Percentiles rank a stretch among this genome's conserved stretches.
These are phyloP conservation scores for Mastigias papua DNA, from an alignment of 30 jellyfish, hydroid and myxozoan species.

Conservation along the genomic window DNA sequence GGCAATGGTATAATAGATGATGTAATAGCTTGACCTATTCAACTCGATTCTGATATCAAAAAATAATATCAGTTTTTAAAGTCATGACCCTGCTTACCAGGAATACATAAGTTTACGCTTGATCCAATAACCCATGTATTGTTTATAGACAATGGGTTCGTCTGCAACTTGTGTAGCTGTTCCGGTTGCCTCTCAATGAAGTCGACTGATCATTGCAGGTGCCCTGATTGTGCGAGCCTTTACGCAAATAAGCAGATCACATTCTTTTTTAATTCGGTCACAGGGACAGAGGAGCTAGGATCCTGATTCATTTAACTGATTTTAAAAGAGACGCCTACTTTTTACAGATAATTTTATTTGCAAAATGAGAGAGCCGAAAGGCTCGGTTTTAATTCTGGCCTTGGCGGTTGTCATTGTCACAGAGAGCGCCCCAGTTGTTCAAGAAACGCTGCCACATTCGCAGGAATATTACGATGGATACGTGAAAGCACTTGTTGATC, in stretches of 20 bases:
- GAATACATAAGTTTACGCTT: neutral
- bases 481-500: slow-evolving; percentile 94
- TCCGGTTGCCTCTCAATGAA: slow-evolving; percentile 11
- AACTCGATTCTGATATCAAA: neutral
- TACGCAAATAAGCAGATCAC: slow-evolving; percentile 58
- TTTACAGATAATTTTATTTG: slow-evolving; percentile 9
- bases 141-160: slow-evolving; percentile 20
- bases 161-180: slow-evolving; percentile 5
- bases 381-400: slow-evolving; percentile 16
- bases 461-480: slow-evolving; percentile 96
- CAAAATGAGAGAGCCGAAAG: slow-evolving; percentile 76
- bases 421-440: slow-evolving; percentile 57
- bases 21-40: neutral
- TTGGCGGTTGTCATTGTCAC: slow-evolving; percentile 13
- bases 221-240: slow-evolving; percentile 54
- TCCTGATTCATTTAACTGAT: slow-evolving; percentile 1
- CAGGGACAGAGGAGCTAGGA: slow-evolving; percentile 1
- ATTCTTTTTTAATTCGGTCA: slow-evolving; percentile 63
- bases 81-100: slow-evolving; percentile 7
- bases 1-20: neutral
- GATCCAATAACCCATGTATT: slow-evolving; percentile 18
- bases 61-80: neutral
- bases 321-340: slow-evolving; percentile 22
- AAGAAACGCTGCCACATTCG: slow-evolving; percentile 88
- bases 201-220: slow-evolving; percentile 68